Evolutionary conservation across 2,888 invertebrate genomes (phyloP), one percentile per base, ranked within the genome.

Genomic region (Cheilosia variabilis): DNA sequence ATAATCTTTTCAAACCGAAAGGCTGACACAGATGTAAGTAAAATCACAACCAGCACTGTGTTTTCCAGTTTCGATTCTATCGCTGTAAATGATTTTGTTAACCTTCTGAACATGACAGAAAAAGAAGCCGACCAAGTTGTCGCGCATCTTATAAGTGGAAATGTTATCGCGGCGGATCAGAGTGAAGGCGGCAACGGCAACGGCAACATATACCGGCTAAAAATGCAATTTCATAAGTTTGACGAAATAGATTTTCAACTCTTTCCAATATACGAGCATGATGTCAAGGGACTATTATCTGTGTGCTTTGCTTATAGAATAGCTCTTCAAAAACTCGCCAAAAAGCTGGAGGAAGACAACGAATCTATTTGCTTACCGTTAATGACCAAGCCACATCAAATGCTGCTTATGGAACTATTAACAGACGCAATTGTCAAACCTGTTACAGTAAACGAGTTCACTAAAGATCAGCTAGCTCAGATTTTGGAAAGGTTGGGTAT

Each of bases 281-380:
- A 34, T 58, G 57, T 58, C 3, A 58, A 19, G 3, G 10, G 19
- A 37, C 17, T 58, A 10, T 1, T 58, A 58, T 7, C 15, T 19
- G 9, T 37, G 19, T 58, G 57, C 19, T 58, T 58, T 58, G 13
- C 37, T 9, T 58, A 58, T 37, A 58, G 57, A 37, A 19, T 58
- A 17, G 37, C 57, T 19, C 19, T 58, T 58, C 57, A 58, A 37
- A 7, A 13, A 37, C n/a, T 58, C 1, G 6, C 10, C 2, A n/a
- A 19, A 13, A 17, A 58, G 2, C 17, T 58, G 19, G 57, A 58
- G 10, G 57, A 52, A 24, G 15, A 52, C 5, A 15, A 2, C 52
- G 4, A 10, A 1, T 15, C 13, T 5, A 52, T 52, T 24, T 52
- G 24, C 15, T 24, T 24, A 17, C 45, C 5, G 17, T 45, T 45